Evolutionary conservation across 2,797 vertebrate genomes (phyloP), one percentile per base, ranked within the genome.

Genomic region (Anniella stebbinsi): DNA sequence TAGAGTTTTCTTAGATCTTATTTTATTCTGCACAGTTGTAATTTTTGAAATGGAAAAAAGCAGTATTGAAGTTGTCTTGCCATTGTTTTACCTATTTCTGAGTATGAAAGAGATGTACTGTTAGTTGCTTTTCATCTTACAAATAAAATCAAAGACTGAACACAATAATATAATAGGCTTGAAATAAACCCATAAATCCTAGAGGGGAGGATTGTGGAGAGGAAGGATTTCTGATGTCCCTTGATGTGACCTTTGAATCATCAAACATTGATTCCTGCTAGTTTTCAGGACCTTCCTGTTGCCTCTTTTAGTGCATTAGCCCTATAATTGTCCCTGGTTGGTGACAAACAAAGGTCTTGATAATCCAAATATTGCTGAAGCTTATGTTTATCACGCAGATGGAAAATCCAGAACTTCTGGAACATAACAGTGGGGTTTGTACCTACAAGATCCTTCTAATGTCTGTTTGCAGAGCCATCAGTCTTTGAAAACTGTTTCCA

Each of bases 11-110:
- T 76, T 84, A 30, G 72, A 7, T 67, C 57, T 86, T 89, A n/a
- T 66, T 10, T 54, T 15, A 77, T 84, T 63, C 33, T 67, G 23
- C 23, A 84, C 38, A 77, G 23, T 67, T 76, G n/a, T 84, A 84
- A 66, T 67, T 48, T 82, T 83, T 60, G 33, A 84, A 41, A 83
- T 77, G 33, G 77, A 66, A 83, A 69, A 83, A 48, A 76, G 72
- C 41, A 76, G 30, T 33, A 63, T 63, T n/a, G 30, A 38, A 76
- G 9, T n/a, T 51, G 60, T 25, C 21, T 84, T 84, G 25, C 23
- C 13, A 10, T 51, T 21, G n/a, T 54, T 89, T 89, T 84, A 25
- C 82, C 30, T 45, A 25, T 83, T 84, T 67, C 41, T 84, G n/a
- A 3, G 72, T 84, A 38, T 77, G 41, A 75, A 84, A 75, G 41